Base-by-base conservation (phyloP, 2,888 invertebrate genomes). In the Scrobipalpa costella region DNA sequence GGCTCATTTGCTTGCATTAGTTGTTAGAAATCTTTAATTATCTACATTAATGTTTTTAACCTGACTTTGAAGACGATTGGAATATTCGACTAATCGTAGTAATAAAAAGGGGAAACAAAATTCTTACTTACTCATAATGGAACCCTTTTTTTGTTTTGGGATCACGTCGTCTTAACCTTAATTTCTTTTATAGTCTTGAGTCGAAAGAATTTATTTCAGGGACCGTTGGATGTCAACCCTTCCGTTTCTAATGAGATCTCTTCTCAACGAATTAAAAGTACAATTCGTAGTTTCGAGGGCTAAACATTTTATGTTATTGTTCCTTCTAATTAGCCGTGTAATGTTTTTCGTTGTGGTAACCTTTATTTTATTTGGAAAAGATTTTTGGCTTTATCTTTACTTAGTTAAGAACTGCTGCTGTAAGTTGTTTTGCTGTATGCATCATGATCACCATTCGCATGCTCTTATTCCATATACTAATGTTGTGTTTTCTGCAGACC, bases 251-350 rank as follows among this genome's bases (percentile, higher is more conserved):
- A 90, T 84, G 80, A 80, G 75, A 67, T 73, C 66, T 71, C 75
- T 73, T 77, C 75, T 78, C 73, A 73, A 77, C 70, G 83, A 88
- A 89, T 86, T 87, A 87, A 86, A 87, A 83, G 79, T 83, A 69
- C 75, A 71, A 78, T 78, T 78, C 73, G 76, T 78, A 75, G 75
- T 76, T 78, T 77, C 71, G 72, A 73, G 83, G 84, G 84, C 80
- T 83, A 80, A 80, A 74, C 77, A 79, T 77, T 86, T 87, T 85
- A 86, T 84, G 80, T 82, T 75, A 83, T 72, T 69, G 72, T 66
- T 65, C 65, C 64, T 73, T 70, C 73, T 80, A 84, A 88, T 86
- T 78, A 79, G 75, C 83, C 84, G 83, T 85, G 81, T 79, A 81
- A 84, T 82, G 74, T 63, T 75, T 75, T 75, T 76, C 73, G 75